phyloP scores from a whole-genome alignment of 1,140 invertebrate species.

The Drosophila tristis region DNA sequence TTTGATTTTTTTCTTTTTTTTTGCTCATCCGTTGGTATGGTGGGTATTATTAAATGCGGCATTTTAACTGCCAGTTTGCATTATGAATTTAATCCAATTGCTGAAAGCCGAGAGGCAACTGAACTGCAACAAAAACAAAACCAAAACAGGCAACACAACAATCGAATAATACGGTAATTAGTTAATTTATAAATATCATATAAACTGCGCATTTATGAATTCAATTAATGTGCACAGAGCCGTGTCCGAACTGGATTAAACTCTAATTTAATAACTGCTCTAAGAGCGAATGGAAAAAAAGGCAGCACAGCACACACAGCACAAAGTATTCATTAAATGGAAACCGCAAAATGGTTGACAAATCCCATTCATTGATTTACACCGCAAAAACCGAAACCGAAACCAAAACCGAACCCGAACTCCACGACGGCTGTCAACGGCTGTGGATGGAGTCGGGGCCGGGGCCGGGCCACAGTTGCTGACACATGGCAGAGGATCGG shows the following conservation, averaged over 20 bases:
- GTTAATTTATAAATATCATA: conserved; percentile 79
- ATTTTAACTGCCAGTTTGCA: conserved; percentile 73
- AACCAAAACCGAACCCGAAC: conserved; percentile 2
- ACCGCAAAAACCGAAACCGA: conserved; percentile 15
- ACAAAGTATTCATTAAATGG: conserved; percentile 41
- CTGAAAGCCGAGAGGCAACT: conserved; percentile 12
- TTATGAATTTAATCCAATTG: conserved; percentile 76
- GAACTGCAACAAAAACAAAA: conserved; percentile 16
- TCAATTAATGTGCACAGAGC: conserved; percentile 72
- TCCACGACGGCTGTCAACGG: conserved; percentile 52
- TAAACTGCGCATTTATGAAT: conserved; percentile 78
- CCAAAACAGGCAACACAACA: conserved; percentile 22
- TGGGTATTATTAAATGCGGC: conserved; percentile 61
- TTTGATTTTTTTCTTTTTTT: conserved; percentile 11
- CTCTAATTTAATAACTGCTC: conserved; percentile 74
- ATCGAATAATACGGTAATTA: conserved; percentile 71
- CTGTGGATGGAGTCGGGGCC: conserved; percentile 2
- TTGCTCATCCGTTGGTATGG: background rate
- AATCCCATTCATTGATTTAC: conserved; percentile 50
- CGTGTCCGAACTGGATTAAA: conserved; percentile 71
- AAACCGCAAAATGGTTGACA: conserved; percentile 42
- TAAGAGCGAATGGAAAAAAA: conserved; percentile 20
- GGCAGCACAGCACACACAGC: background rate
- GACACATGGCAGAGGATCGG: conserved; percentile 57
- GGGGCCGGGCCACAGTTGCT: conserved; percentile 51